Evolutionary conservation across 2,888 invertebrate species (phyloP), one percentile per base, ranked within the genome.

Genomic region (Bimastos eiseni): DNA sequence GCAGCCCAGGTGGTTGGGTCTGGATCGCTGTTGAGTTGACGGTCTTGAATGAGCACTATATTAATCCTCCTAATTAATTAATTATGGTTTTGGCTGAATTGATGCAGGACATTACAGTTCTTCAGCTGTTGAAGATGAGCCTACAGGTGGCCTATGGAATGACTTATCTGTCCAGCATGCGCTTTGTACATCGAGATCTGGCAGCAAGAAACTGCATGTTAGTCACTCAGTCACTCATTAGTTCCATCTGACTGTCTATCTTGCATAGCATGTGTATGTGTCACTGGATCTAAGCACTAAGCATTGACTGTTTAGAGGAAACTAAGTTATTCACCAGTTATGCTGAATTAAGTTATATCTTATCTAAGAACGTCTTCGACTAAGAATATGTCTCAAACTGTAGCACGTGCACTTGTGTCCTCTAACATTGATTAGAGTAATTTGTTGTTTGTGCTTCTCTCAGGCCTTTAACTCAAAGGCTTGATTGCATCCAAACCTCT

Each of bases 141-240:
- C 91, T 93, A 24, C 94, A 95, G 91, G 93, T 94, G 84, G 93
- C 94, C 30, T 93, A 93, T 34, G 94, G 94, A 13, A 94, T 95
- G 94, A 92, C 92, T 5, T 95, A 94, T 91, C 92, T 95, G 88
- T 92, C 94, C 41, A 92, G 92, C 88, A 92, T 93, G 70, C 92
- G 93, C 90, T 93, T 94, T 91, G 93, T 94, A 21, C 94, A 95
- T 92, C 92, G 94, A 36, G 94, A 94, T 92, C 93, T 95, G 90
- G 94, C 94, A n/a, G 96, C 96, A 21, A 93, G 96, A 91, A 96
- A 96, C 93, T 96, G 96, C 95, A 95, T 96, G 96, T 96, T 93
- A 94, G 95, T 86, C 36, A 13, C 34, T 86, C 13, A n/a, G n/a
- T 70, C 24, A 49, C 8, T 49, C n/a, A n/a, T n/a, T n/a, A n/a